Percentiles rank a stretch among this genome's conserved stretches.
phyloP scores from a whole-genome alignment of 2,888 invertebrate species.

The Exocentrus adspersus region DNA sequence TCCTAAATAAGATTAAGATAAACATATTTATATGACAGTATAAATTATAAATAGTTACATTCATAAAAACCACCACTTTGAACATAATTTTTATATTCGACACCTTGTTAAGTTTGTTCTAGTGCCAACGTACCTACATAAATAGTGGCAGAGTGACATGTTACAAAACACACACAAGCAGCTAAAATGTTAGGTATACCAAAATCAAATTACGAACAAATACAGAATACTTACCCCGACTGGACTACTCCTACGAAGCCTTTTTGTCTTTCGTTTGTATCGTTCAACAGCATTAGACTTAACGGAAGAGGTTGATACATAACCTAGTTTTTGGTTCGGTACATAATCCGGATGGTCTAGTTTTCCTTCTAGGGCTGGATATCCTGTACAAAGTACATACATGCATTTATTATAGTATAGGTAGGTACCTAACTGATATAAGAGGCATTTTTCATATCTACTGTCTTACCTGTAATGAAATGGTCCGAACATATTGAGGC shows the following conservation, averaged over 20 bases:
- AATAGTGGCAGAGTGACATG: no score
- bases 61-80: no score
- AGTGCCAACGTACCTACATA: no score
- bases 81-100: no score
- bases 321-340: background rate
- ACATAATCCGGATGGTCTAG: background rate
- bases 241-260: background rate
- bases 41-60: no score
- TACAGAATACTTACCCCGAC: background rate
- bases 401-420: no score
- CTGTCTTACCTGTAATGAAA: slow-evolving; percentile 11
- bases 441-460: no score
- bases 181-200: background rate
- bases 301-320: background rate
- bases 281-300: background rate
- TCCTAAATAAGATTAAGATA: no score
- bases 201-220: background rate
- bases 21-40: no score
- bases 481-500: slow-evolving; percentile 19
- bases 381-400: background rate
- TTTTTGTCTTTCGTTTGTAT: background rate
- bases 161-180: no score
- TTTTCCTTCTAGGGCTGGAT: background rate
- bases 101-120: no score
- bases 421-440: no score